A percentile compares a stretch with the other conserved stretches of the same genome.
Evolutionary conservation across 2,113 vertebrate genomes (phyloP).

Genomic region (Psilopogon haemacephalus): DNA sequence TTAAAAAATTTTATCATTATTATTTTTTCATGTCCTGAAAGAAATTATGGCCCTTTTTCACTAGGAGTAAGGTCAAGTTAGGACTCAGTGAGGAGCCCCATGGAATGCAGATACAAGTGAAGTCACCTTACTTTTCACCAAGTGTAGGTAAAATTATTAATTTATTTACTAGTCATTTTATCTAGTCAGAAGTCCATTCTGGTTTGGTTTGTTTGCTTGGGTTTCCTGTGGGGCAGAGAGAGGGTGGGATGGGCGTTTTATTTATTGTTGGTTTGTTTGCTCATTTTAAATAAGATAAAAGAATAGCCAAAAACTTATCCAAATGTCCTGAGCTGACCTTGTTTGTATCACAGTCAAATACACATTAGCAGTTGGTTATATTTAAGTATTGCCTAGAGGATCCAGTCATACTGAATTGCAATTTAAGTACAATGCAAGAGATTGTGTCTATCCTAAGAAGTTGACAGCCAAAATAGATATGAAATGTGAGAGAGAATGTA

Average conservation of each 20-base stretch:
- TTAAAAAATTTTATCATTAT: background rate
- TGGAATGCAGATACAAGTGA: background rate
- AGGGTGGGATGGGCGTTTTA: accelerated
- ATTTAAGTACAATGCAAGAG: background rate
- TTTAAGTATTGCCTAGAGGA: background rate
- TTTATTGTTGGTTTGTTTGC: background rate
- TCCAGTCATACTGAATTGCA: background rate
- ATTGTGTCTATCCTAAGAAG: background rate
- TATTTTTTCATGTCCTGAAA: background rate
- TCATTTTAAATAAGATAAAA: background rate
- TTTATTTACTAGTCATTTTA: background rate
- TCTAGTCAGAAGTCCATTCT: background rate
- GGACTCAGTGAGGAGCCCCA: background rate
- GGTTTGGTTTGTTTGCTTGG: background rate
- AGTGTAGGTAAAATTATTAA: background rate
- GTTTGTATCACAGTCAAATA: background rate
- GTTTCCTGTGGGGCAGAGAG: background rate
- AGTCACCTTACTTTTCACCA: background rate
- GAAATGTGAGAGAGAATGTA: background rate
- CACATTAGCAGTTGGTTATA: background rate
- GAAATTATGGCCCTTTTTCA: background rate
- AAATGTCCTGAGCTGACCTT: background rate
- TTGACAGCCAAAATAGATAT: background rate
- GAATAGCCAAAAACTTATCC: background rate
- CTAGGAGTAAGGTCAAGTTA: background rate